These are phyloP conservation scores for Danio aesculapii DNA, from an alignment of 2,797 vertebrate genomes.

Conservation along the genomic window DNA sequence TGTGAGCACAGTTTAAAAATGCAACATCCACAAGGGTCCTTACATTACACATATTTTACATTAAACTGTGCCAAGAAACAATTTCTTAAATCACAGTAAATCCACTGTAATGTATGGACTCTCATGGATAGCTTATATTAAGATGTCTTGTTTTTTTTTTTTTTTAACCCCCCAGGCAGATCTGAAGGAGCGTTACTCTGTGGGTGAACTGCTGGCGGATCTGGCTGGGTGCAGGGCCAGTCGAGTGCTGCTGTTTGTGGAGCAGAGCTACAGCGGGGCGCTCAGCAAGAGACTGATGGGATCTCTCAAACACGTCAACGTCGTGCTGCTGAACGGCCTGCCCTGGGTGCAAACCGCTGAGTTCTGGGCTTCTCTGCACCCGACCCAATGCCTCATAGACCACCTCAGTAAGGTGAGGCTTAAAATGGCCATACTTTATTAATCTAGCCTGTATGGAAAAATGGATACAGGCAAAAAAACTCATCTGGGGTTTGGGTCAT, in stretches of 20 bases:
- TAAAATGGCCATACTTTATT: background rate
- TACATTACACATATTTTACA: background rate
- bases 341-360: constrained; percentile 55
- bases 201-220: constrained; percentile 73
- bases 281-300: constrained; percentile 79
- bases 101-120: background rate
- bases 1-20: background rate
- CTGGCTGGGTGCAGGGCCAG: constrained; percentile 80
- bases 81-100: background rate
- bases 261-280: constrained; percentile 82
- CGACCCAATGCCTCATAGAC: constrained; percentile 66
- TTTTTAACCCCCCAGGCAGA: constrained; percentile 66
- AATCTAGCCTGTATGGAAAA: background rate
- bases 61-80: background rate
- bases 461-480: too few relatives aligned
- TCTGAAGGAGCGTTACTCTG: constrained; percentile 72
- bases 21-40: background rate
- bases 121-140: background rate
- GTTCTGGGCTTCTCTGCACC: constrained; percentile 71
- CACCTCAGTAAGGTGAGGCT: constrained; percentile 63
- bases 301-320: constrained; percentile 81
- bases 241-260: constrained; percentile 83
- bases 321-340: constrained; percentile 76
- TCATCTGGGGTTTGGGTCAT: too few relatives aligned
- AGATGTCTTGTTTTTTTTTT: background rate